Evolutionary conservation across 2,888 invertebrate genomes (phyloP).

Genomic region (Drosophila austrosaltans): DNA sequence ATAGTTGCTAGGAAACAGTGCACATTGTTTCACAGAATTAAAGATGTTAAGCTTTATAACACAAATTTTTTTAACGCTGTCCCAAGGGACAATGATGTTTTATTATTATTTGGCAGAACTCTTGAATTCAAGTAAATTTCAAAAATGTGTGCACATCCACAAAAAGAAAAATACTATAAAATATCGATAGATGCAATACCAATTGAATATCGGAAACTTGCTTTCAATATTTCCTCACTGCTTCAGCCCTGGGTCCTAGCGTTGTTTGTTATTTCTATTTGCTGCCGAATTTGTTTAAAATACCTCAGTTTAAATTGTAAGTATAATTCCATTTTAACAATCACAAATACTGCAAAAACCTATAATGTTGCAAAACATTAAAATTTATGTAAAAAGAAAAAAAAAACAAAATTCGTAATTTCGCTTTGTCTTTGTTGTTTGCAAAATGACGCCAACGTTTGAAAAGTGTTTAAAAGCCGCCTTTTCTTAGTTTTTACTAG

Average conservation of each 20-base stretch:
- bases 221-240: slow-evolving; percentile 6
- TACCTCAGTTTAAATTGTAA: slow-evolving; percentile 22
- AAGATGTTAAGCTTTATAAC: no score
- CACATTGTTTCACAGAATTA: no score
- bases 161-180: background rate
- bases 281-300: slow-evolving; percentile 9
- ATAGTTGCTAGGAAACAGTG: no score
- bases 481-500: slow-evolving; percentile 18
- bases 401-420: background rate
- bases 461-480: slow-evolving; percentile 48
- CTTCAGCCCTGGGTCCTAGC: slow-evolving; percentile 18
- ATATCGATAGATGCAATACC: background rate
- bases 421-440: slow-evolving; percentile 38
- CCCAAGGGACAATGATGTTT: no score
- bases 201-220: background rate
- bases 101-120: no score
- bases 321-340: background rate
- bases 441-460: slow-evolving; percentile 70
- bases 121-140: no score
- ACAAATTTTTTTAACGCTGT: no score
- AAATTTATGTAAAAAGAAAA: background rate
- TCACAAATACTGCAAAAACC: background rate
- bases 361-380: background rate
- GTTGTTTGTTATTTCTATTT: slow-evolving; percentile 29
- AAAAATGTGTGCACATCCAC: slow-evolving; percentile 2